Base-by-base conservation (phyloP, 1,140 invertebrate species). In the Spodoptera litura region DNA sequence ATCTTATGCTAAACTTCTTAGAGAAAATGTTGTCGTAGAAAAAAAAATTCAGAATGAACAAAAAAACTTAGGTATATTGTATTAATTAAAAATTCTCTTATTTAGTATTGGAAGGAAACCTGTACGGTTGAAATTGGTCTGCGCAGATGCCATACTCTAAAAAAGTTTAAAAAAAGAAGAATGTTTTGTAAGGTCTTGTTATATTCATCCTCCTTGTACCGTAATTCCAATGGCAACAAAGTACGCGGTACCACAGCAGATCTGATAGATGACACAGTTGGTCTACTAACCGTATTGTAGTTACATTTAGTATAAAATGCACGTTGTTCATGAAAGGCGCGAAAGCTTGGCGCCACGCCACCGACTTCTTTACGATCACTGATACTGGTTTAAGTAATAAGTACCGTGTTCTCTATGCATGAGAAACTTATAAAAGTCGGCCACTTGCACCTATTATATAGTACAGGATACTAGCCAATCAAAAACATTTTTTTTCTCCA, bases 341-440 rank as follows among this genome's bases (percentile, higher is more conserved):
- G 71, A 84, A 80, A 80, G 71, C 78, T 86, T 87, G 88, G 89
- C 89, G 81, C 31, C 31, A 31, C 35, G 84, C 88, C 87, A 89
- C 83, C 81, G 72, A 68, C 61, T 84, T 79, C 78, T 89, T 87
- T 89, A 87, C 76, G 86, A 84, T 79, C 75, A 78, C 71, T 75
- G 80, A 81, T 81, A 85, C 76, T 15, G 64, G 64, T 79, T 74
- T 68, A 78, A 44, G 38, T 44, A 44, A 75, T 79, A 66, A 58
- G 49, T 66, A 25, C 44, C 58, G 55, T 70, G 38, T 31, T 79
- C 59, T 51, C 52, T 62, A 79, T 78, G 66, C 68, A 71, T 59
- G 71, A 35, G 73, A 59, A 31, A 15, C 59, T 75, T 53, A 31
- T 51, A 62, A 53, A 75, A 75, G 59, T 64, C 59, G 59, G 59